Conservation (phyloP, 2,888 invertebrate species). For the Silvanus unidentatus region DNA sequence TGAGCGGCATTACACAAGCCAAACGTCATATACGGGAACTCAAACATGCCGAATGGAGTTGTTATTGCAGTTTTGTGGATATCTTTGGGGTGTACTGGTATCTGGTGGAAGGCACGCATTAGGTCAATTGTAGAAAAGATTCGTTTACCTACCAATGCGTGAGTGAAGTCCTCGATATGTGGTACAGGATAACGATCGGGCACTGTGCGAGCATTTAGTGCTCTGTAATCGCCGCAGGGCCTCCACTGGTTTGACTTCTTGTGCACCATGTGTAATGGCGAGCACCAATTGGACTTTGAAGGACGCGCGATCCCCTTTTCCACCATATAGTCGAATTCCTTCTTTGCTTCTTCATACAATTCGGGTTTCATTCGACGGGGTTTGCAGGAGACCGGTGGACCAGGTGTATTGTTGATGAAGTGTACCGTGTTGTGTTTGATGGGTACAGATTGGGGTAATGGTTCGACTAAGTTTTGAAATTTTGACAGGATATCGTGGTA, state of each 20-base stretch:
- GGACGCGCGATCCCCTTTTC: no score
- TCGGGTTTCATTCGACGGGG: no score
- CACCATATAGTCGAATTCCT: no score
- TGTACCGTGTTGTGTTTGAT: no score
- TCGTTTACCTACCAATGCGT: constrained; percentile 8
- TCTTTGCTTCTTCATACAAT: no score
- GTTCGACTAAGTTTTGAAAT: no score
- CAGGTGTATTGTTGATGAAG: no score
- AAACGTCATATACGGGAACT: constrained; percentile 35
- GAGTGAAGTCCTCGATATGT: background rate
- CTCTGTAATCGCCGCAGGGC: background rate
- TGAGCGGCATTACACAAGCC: constrained; percentile 42
- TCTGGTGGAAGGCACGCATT: constrained; percentile 22
- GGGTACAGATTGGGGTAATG: no score
- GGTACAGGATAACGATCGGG: background rate
- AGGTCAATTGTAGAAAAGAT: constrained; percentile 25
- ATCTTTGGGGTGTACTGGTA: constrained; percentile 15
- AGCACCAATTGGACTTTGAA: no score
- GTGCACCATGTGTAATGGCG: no score
- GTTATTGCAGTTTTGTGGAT: constrained; percentile 29
- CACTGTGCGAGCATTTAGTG: background rate
- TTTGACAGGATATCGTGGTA: no score
- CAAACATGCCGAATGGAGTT: constrained; percentile 26
- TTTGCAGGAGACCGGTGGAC: no score
- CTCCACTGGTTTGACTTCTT: background rate